These are phyloP conservation scores for Pachyuromys duprasi DNA, from an alignment of 2,797 vertebrate species.

Conservation along the genomic window DNA sequence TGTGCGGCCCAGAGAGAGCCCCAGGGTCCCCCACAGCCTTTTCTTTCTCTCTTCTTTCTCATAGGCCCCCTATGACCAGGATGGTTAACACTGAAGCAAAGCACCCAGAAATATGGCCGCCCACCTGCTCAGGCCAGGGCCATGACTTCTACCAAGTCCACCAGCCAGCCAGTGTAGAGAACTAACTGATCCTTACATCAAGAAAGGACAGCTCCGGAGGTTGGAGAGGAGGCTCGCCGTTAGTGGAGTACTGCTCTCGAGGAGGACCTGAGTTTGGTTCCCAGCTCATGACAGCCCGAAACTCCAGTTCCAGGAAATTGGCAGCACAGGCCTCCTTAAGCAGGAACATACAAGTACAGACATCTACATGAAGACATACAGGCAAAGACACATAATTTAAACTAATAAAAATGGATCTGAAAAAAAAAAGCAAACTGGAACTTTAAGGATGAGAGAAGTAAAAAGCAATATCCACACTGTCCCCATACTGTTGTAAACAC, in stretches of 20 bases:
- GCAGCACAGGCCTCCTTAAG: not conserved
- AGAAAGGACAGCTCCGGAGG: no score
- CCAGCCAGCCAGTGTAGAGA: no score
- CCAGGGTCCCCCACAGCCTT: not conserved
- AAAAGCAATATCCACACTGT: not conserved
- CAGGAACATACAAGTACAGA: no score
- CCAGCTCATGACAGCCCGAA: not conserved
- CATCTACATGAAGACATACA: not conserved
- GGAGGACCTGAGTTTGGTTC: not conserved
- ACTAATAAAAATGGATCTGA: not conserved
- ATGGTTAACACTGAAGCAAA: not conserved
- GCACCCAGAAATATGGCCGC: no score
- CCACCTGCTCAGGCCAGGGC: fast-evolving
- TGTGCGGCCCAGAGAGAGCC: not conserved
- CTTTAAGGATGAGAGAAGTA: not conserved
- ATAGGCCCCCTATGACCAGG: not conserved
- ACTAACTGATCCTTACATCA: no score
- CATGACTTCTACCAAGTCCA: fast-evolving
- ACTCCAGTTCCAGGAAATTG: not conserved
- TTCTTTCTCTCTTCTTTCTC: no score
- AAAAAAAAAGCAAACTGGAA: not conserved
- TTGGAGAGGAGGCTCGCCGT: not conserved
- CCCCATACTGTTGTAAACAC: not conserved
- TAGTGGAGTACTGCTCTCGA: not conserved
- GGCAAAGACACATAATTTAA: not conserved